Base-by-base conservation (phyloP, 2,113 vertebrate species). In the Numida meleagris region DNA sequence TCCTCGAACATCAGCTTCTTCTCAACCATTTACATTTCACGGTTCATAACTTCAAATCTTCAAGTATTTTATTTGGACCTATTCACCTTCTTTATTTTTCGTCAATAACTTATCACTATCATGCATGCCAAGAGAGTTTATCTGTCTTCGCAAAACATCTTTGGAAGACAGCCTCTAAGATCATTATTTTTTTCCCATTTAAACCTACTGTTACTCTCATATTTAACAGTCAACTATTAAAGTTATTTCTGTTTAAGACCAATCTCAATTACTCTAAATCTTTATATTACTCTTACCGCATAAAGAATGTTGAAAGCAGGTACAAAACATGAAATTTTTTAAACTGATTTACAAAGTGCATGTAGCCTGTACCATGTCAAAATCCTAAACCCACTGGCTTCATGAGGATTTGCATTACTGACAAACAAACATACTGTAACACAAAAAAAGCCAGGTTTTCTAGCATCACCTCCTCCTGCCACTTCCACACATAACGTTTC, bases 261-360 rank as follows among this genome's bases (percentile, higher is more conserved):
- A 70, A 2, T 40, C 25, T 23, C 48, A 88, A 31, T 57, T 55
- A 75, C 27, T 87, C 13, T 36, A 79, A 68, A 51, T 29, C 40
- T 68, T 75, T 66, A 34, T 33, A 36, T 1, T 66, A 59, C 5
- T 71, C 40, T 38, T 79, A 31, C 21, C 90, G 27, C 23, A 7
- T 27, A 79, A 89, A 43, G 29, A 77, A 59, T n/a, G 29, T 23
- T 53, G 27, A 36, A 90, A 86, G 7, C 3, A 80, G 79, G 36
- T 9, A 48, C 13, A 62, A 75, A 82, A 15, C 23, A 57, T 0
- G 1, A 0, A 2, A 20, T 14, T 43, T 76, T 65, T 48, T 8
- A 63, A 86, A 88, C 10, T 17, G 29, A 68, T 51, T 65, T 70
- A 58, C 17, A 31, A 58, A 76, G 45, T 1, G 2, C 21, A 36